Evolutionary conservation across 2,888 invertebrate genomes (phyloP).

Genomic region (Machimus rusticus): DNA sequence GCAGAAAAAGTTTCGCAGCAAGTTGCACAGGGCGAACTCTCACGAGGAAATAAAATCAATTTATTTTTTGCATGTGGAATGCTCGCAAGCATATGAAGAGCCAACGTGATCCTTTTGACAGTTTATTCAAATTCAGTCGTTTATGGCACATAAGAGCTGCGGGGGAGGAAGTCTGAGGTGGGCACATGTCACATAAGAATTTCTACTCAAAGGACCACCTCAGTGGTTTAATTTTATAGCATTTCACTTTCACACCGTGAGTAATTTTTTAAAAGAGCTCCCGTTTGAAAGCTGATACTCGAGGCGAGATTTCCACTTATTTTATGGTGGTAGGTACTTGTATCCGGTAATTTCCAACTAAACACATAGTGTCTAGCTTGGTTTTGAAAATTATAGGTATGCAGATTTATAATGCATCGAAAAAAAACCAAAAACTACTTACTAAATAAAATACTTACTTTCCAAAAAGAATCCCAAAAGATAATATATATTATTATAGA

Average conservation of each 20-base stretch:
- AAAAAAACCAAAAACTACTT: too few relatives aligned
- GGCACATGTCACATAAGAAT: not conserved
- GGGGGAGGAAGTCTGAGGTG: not conserved
- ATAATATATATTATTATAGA: too few relatives aligned
- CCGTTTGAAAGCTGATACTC: not conserved
- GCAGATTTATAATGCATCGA: too few relatives aligned
- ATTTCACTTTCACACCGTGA: not conserved
- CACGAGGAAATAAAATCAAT: not conserved
- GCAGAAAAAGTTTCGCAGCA: not conserved
- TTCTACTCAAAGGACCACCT: not conserved
- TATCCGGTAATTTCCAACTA: not conserved
- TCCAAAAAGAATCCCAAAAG: too few relatives aligned
- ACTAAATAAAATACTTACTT: too few relatives aligned
- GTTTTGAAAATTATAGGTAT: too few relatives aligned
- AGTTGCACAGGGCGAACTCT: not conserved
- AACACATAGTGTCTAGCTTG: not conserved
- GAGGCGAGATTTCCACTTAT: not conserved
- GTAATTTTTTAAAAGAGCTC: not conserved
- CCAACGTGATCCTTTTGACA: not conserved
- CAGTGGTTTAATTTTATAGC: not conserved
- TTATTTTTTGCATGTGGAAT: not conserved
- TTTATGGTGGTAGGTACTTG: not conserved
- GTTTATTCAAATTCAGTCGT: not conserved
- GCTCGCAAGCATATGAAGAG: not conserved
- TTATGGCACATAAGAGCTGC: not conserved